These are phyloP conservation scores for Hydrochoerus hydrochaeris DNA, from an alignment of 2,113 vertebrate genomes.

Conservation along the genomic window DNA sequence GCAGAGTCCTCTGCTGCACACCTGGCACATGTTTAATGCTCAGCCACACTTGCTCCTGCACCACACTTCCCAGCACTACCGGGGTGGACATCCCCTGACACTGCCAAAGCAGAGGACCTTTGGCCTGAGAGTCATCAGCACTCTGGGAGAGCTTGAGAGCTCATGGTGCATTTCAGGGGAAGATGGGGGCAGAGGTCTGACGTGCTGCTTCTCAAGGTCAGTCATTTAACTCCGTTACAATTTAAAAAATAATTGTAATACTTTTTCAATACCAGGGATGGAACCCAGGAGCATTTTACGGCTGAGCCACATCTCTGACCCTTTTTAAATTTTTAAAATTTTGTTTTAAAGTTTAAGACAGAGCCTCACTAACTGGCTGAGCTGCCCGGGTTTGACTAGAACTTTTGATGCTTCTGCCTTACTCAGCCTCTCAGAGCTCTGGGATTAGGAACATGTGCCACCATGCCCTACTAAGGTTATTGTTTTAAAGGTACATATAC, in stretches of 20 bases:
- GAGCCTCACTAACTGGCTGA: neutral
- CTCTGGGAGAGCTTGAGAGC: neutral
- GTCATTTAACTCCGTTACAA: neutral
- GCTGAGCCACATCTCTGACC: neutral
- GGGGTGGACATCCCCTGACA: neutral
- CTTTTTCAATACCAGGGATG: neutral
- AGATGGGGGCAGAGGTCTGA: neutral
- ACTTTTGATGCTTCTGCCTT: neutral
- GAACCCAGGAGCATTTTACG: neutral
- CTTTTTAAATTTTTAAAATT: neutral
- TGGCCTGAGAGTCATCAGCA: neutral
- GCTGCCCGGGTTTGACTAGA: neutral
- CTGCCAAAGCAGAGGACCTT: neutral
- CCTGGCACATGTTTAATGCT: neutral
- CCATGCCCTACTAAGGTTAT: neutral
- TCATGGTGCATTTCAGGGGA: neutral
- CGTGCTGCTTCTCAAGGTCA: neutral
- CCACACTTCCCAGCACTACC: neutral
- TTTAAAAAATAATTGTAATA: neutral
- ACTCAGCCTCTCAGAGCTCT: neutral
- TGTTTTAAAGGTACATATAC: neutral
- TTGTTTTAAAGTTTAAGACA: neutral
- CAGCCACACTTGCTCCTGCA: neutral
- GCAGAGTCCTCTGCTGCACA: neutral
- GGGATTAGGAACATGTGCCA: neutral